These are phyloP conservation scores for Emys orbicularis DNA, from an alignment of 2,797 vertebrate genomes.

Conservation along the genomic window DNA sequence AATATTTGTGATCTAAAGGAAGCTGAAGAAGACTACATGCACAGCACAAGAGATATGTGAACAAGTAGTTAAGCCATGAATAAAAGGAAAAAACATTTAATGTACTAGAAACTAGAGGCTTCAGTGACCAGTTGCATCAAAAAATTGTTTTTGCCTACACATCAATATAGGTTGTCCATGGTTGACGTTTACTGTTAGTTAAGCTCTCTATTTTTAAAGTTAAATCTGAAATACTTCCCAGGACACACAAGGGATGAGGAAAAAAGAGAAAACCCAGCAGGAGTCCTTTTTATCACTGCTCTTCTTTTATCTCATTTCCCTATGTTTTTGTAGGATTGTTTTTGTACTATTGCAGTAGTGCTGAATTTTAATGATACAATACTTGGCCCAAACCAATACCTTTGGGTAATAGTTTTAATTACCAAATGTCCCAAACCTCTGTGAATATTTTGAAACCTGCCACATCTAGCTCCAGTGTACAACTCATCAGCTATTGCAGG, in stretches of 20 bases:
- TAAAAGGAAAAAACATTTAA: neutral
- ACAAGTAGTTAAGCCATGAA: neutral
- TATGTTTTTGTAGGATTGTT: conserved; percentile 41
- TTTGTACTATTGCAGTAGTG: conserved; percentile 37
- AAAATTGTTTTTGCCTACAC: neutral
- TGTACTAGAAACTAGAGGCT: neutral
- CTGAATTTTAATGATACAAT: conserved; percentile 69
- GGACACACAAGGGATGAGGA: neutral
- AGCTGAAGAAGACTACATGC: neutral
- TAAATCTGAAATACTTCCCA: conserved; percentile 20
- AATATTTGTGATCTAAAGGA: neutral
- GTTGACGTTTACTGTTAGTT: neutral
- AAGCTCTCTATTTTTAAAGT: conserved; percentile 22
- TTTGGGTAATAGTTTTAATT: conserved; percentile 58
- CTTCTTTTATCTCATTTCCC: conserved; percentile 39
- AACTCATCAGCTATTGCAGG: neutral
- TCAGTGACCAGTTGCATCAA: neutral
- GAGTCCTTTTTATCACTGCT: conserved; percentile 22
- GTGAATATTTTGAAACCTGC: conserved; percentile 32
- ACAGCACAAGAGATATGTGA: neutral
- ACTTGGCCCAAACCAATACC: conserved; percentile 29
- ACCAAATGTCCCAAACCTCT: conserved; percentile 26
- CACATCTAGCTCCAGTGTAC: neutral
- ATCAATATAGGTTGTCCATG: neutral
- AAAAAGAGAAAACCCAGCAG: neutral